Base-by-base conservation (phyloP, 2,113 vertebrate species). In the Apaloderma vittatum region DNA sequence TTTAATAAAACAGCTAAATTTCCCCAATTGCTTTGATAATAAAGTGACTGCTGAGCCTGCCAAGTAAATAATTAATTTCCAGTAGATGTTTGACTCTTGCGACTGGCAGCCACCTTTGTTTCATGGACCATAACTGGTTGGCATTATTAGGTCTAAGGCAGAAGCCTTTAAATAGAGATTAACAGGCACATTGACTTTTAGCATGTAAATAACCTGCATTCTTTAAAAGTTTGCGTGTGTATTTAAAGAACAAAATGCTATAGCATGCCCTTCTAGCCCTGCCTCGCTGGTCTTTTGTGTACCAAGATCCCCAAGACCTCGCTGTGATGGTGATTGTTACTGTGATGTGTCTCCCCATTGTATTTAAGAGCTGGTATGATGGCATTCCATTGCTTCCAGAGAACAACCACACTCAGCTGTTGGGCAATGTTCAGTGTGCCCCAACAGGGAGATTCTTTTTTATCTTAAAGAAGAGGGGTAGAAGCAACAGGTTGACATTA, bases 31-130 rank as follows among this genome's bases (percentile, higher is more conserved):
- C 55, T 95, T 93, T 74, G 80, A 84, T 75, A 91, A 82, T 88
- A 81, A 45, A 92, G 21, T 66, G 59, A 59, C 52, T 86, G 57
- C 82, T 86, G 81, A 97, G 46, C 48, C 58, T 92, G 77, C 72
- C 96, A 93, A 95, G 88, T 90, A 91, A 95, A 90, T 88, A 91
- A 93, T 82, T 92, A 93, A 94, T 96, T 96, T 95, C 5, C 4
- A 88, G 58, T 52, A 76, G 26, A 19, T 58, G 29, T 82, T 96
- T 88, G 82, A 78, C 67, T 88, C 82, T 76, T 48, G 63, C 79
- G 74, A 67, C 91, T 91, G 81, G 80, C 80, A 95, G 70, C 62
- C 82, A 79, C 83, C 81, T 91, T 96, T 88, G 67, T 71, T 91
- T 91, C 79, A 90, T 1, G 7, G 72, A 43, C 52, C 40, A 30